These are phyloP conservation scores for Sebastes hopkinsi DNA, from an alignment of 2,797 vertebrate species.

Conservation along the genomic window DNA sequence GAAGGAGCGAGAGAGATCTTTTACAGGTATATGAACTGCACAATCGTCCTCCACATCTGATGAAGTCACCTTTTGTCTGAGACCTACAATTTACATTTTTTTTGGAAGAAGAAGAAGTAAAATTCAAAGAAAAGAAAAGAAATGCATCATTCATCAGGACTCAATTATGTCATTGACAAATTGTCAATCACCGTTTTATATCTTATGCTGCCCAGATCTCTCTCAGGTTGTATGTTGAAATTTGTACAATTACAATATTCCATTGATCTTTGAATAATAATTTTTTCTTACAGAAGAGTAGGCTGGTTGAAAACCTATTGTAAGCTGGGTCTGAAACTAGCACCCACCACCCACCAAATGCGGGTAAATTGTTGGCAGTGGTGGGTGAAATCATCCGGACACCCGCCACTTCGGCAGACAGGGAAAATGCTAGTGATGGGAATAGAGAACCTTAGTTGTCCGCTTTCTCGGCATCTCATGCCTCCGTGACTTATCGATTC, in stretches of 20 bases:
- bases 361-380: too few relatives aligned
- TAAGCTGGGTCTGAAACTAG: too few relatives aligned
- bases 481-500: too few relatives aligned
- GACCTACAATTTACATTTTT: not conserved
- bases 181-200: too few relatives aligned
- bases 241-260: not conserved
- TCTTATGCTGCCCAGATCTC: not conserved
- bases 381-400: too few relatives aligned
- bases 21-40: constrained; percentile 83
- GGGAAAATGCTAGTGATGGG: too few relatives aligned
- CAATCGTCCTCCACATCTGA: not conserved
- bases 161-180: not conserved
- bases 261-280: not conserved
- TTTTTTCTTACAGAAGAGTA: not conserved
- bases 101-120: not conserved
- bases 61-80: not conserved
- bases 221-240: too few relatives aligned
- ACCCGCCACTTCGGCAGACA: too few relatives aligned
- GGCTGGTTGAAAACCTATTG: not conserved
- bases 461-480: too few relatives aligned
- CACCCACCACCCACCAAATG: too few relatives aligned
- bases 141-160: not conserved
- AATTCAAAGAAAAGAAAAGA: not conserved
- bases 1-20: constrained; percentile 92
- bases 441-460: too few relatives aligned